phyloP scores from a whole-genome alignment of 2,888 invertebrate genomes.

The Apotomis betuletana region DNA sequence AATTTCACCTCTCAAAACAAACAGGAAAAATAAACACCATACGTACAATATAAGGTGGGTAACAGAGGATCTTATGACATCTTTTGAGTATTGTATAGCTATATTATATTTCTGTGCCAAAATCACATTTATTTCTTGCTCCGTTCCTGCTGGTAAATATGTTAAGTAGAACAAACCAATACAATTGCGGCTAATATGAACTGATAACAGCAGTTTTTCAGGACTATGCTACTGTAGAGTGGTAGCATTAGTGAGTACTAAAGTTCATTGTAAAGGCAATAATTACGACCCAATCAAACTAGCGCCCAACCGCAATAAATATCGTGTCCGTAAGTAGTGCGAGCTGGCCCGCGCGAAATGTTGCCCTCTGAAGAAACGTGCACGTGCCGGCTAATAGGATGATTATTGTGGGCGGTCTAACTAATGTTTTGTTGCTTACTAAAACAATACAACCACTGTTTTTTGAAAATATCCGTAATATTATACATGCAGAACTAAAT shows the following conservation, averaged over 20 bases:
- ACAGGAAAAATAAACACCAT: too few relatives aligned
- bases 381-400: slow-evolving; percentile 42
- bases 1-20: too few relatives aligned
- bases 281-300: slow-evolving; percentile 81
- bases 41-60: too few relatives aligned
- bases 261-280: slow-evolving; percentile 81
- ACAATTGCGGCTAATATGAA: background rate
- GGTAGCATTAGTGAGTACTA: slow-evolving; percentile 56
- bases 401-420: slow-evolving; percentile 21
- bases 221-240: background rate
- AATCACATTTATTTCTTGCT: too few relatives aligned
- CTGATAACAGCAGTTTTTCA: background rate
- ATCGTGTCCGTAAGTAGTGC: slow-evolving; percentile 67
- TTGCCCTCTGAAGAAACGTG: slow-evolving; percentile 54
- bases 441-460: background rate
- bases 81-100: too few relatives aligned
- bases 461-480: too few relatives aligned
- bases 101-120: too few relatives aligned
- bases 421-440: background rate
- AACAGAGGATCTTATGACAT: too few relatives aligned
- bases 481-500: too few relatives aligned
- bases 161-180: too few relatives aligned
- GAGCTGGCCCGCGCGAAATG: slow-evolving; percentile 49
- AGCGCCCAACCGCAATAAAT: slow-evolving; percentile 79
- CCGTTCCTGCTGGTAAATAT: too few relatives aligned